phyloP scores from a whole-genome alignment of 1,140 invertebrate genomes.

The Ridgeia piscesae region DNA sequence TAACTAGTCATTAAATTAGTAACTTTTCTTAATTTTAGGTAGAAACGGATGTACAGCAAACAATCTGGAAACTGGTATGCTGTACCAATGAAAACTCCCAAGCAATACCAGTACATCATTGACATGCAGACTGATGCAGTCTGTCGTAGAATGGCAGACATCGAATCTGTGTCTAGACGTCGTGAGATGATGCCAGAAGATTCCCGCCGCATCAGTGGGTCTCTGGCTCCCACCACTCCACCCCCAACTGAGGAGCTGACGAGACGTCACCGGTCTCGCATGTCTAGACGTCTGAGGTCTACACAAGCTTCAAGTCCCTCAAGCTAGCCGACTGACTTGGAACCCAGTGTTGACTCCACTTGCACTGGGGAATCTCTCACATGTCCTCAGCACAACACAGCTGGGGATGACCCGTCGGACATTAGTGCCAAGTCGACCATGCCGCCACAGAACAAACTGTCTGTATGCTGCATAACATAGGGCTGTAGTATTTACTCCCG shows the following conservation, averaged over 20 bases:
- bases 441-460: not conserved
- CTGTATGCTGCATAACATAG: not conserved
- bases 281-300: too few relatives aligned
- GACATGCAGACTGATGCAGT: not conserved
- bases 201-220: not conserved
- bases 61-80: not conserved
- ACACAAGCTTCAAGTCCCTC: too few relatives aligned
- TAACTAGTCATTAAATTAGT: not conserved
- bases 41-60: not conserved
- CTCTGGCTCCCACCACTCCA: not conserved
- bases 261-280: too few relatives aligned
- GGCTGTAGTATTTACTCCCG: not conserved
- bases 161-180: not conserved
- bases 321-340: too few relatives aligned
- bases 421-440: not conserved
- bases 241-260: too few relatives aligned
- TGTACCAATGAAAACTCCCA: not conserved
- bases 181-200: not conserved
- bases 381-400: not conserved
- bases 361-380: not conserved
- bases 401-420: not conserved
- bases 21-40: not conserved
- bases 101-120: not conserved
- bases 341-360: not conserved
- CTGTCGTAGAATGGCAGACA: not conserved